Base-by-base conservation (phyloP, 2,113 vertebrate species). In the Syngnathoides biaculeatus region DNA sequence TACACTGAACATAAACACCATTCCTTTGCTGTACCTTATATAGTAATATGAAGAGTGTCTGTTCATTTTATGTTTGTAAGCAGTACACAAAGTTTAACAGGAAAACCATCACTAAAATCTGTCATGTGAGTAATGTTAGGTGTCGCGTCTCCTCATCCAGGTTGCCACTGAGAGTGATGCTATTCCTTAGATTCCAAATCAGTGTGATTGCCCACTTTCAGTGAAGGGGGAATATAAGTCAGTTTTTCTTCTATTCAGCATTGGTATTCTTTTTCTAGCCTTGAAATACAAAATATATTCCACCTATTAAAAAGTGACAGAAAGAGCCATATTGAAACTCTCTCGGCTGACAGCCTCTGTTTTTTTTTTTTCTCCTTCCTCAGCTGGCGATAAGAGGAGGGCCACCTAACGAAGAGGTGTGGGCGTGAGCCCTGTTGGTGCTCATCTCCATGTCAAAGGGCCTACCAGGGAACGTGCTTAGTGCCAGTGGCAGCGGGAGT, bases 401-500 rank as follows among this genome's bases (percentile, higher is more conserved):
- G 79, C 79, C 72, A 73, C 77, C 59, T 60, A 48, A 69, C 43
- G 0, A 56, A 62, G 62, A 83, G 72, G 83, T 72, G 81, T 80
- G 74, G 78, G 81, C 27, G 76, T 78, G 81, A 75, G 69, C 79
- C 72, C 71, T 69, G 81, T 79, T 71, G 65, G 71, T 45, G 42
- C 78, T 76, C 69, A 75, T 82, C 79, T 84, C 78, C 74, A 72
- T 82, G 80, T 78, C 80, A 78, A 64, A 77, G 81, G 83, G 74
- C 69, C 71, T 78, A 45, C 35, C 56, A 56, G 42, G 69, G 72
- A 79, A 69, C 63, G 61, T 64, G 78, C 69, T n/a, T 27, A 76
- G 78, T 67, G 64, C 63, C 62, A 76, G 78, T 65, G 66, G 69
- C 62, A 70, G 79, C 35, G 48, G 65, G 71, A 65, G 74, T 74